A percentile compares a stretch with the other conserved stretches of the same genome.
Conservation (phyloP, 2,113 vertebrate species). For the Otus sunia region DNA sequence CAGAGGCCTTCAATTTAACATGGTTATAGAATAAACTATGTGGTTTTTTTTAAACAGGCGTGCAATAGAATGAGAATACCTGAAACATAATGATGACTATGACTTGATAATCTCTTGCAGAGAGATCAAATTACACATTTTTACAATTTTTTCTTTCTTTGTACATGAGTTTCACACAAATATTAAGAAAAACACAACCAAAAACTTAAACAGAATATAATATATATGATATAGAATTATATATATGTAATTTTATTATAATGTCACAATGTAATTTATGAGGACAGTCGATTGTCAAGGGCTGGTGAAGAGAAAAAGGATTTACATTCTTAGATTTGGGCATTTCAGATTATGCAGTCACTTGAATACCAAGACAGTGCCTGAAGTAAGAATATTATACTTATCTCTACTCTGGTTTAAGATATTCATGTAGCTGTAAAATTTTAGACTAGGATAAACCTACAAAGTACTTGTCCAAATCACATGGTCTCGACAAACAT, state of each 20-base stretch:
- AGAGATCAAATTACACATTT: neutral
- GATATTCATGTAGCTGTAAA: neutral
- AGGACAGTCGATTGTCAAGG: neutral
- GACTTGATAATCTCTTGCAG: neutral
- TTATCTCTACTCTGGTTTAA: neutral
- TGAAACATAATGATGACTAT: neutral
- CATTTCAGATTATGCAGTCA: neutral
- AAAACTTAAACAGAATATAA: neutral
- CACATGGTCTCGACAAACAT: neutral
- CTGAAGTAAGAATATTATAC: neutral
- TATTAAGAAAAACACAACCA: neutral
- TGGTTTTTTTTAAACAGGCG: neutral
- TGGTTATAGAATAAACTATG: neutral
- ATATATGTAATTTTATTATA: neutral
- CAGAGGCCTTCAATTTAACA: neutral
- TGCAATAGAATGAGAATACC: neutral
- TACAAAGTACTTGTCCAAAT: neutral
- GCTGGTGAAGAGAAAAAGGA: neutral
- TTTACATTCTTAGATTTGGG: neutral
- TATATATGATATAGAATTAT: neutral
- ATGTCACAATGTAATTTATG: neutral
- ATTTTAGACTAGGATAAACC: neutral
- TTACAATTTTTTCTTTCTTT: neutral
- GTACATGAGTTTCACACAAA: neutral
- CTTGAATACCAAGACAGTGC: neutral